phyloP scores from a whole-genome alignment of 1,140 invertebrate species.

The Drosophila leontia region DNA sequence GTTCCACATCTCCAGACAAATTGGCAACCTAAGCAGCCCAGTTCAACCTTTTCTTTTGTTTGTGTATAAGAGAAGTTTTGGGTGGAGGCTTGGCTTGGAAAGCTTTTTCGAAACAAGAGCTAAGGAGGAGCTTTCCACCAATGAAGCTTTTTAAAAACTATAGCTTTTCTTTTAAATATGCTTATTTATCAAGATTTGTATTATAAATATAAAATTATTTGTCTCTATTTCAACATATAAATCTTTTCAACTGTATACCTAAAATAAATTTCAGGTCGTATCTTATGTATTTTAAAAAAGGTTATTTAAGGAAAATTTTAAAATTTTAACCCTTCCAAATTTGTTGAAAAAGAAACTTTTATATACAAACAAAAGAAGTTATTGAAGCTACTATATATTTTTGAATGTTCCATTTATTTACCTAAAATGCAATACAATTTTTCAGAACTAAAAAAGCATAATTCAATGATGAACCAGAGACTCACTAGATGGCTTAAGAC shows the following conservation, averaged over 20 bases:
- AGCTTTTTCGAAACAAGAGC: conserved; percentile 24
- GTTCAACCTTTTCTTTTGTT: not conserved
- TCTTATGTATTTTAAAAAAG: not conserved
- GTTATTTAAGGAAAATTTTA: no score
- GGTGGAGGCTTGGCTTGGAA: conserved; percentile 6
- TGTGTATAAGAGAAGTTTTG: conserved; percentile 9
- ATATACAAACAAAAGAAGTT: no score
- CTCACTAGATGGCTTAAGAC: conserved; percentile 34
- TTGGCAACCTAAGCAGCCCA: conserved; percentile 7
- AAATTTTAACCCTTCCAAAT: no score
- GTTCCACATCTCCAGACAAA: conserved; percentile 10
- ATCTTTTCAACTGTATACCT: not conserved
- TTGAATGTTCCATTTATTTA: not conserved
- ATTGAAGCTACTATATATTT: no score
- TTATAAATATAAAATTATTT: not conserved
- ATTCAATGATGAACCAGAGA: not conserved
- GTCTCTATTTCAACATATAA: no score
- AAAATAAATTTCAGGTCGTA: not conserved
- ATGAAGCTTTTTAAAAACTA: not conserved
- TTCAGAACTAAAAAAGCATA: not conserved
- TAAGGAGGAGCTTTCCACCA: not conserved
- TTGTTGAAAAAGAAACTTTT: no score
- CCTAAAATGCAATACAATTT: not conserved
- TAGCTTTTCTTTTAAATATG: not conserved
- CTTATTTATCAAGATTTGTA: not conserved